Conservation (phyloP, 2,888 invertebrate genomes). For the Lepidochrysops patricia region DNA sequence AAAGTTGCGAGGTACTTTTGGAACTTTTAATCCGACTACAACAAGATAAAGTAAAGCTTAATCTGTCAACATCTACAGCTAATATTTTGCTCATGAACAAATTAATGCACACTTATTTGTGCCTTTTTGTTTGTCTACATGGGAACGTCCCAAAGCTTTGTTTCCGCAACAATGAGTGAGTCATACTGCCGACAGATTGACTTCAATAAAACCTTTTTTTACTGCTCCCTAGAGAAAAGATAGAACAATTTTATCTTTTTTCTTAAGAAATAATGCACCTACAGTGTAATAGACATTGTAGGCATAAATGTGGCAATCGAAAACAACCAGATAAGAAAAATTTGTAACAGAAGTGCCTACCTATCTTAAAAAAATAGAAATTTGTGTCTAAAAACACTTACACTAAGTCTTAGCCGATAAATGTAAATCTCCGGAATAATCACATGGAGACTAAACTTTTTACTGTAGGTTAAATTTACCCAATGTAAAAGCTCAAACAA, state of each 20-base stretch:
- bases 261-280: not conserved
- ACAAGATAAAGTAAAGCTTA: no score
- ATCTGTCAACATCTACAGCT: no score
- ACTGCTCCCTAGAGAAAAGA: not conserved
- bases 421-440: not conserved
- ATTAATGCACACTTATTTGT: not conserved
- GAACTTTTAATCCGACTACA: no score
- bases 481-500: not conserved
- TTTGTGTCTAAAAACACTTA: no score
- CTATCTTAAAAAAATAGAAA: no score
- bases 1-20: no score
- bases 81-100: not conserved
- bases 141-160: slow-evolving; percentile 4
- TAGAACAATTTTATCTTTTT: not conserved
- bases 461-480: not conserved
- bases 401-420: not conserved
- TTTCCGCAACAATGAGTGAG: not conserved
- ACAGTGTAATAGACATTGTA: not conserved
- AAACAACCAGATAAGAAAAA: not conserved
- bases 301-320: not conserved
- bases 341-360: not conserved
- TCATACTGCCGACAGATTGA: slow-evolving; percentile 9
- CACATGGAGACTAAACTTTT: not conserved
- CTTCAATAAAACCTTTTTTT: slow-evolving; percentile 10
- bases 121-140: not conserved